Evolutionary conservation across 1,140 invertebrate genomes (phyloP).

Genomic region (Drosophila varians): DNA sequence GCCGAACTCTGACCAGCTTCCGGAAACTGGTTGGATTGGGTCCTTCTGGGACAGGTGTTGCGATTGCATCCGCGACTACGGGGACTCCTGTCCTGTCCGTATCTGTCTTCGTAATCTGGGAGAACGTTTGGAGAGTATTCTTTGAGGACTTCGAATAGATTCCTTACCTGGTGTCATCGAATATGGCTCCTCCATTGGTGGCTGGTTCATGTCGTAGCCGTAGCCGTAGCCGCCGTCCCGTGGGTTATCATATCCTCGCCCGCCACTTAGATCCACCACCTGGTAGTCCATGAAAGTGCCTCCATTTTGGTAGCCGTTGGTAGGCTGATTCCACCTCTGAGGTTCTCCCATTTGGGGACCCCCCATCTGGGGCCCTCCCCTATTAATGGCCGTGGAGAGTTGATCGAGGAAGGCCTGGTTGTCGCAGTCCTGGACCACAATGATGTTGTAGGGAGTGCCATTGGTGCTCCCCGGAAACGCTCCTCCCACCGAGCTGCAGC

Average conservation of each 20-base stretch:
- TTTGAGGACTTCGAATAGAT: not conserved
- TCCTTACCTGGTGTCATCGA: not conserved
- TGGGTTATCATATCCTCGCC: not conserved
- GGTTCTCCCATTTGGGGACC: not conserved
- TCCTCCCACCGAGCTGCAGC: not conserved
- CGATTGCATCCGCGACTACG: not conserved
- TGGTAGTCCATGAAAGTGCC: not conserved
- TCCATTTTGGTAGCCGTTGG: not conserved
- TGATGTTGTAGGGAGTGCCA: conserved; percentile 33
- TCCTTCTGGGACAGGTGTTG: not conserved
- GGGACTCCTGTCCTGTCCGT: not conserved
- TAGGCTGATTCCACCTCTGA: not conserved
- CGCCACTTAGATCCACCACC: not conserved
- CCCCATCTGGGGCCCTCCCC: not conserved
- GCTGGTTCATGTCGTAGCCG: not conserved
- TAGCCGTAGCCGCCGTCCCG: not conserved
- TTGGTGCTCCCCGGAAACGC: not conserved
- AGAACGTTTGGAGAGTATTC: not conserved
- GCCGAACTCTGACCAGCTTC: not conserved
- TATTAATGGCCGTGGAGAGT: conserved; percentile 18
- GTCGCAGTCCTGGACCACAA: conserved; percentile 57
- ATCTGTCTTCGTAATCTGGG: not conserved
- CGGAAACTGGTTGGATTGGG: not conserved
- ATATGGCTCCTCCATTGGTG: not conserved
- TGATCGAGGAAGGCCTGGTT: conserved; percentile 42